A percentile compares a stretch with the other conserved stretches of the same genome.
These are phyloP conservation scores for Limanda limanda DNA, from an alignment of 2,113 vertebrate species.

Conservation along the genomic window DNA sequence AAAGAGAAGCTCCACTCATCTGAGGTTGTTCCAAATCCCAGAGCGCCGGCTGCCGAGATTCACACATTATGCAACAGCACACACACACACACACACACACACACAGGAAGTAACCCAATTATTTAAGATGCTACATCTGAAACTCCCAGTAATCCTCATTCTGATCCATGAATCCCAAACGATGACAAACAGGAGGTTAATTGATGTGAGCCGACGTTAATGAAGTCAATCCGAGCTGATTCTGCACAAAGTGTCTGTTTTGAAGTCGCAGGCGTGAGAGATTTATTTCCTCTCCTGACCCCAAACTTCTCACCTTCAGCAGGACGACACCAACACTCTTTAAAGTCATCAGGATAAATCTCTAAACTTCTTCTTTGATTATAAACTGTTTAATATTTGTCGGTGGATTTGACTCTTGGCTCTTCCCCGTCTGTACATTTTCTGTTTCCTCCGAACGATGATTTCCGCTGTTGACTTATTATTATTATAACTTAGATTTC, in stretches of 20 bases:
- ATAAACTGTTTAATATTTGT: too few relatives aligned
- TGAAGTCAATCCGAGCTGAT: slow-evolving; percentile 4
- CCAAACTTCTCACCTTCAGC: too few relatives aligned
- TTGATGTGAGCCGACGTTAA: neutral
- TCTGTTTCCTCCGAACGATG: too few relatives aligned
- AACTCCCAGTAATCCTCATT: slow-evolving; percentile 16
- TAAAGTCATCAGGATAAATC: too few relatives aligned
- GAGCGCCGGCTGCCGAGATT: neutral
- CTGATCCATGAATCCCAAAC: slow-evolving; percentile 19
- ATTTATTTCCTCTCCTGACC: too few relatives aligned
- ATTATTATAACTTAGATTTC: too few relatives aligned
- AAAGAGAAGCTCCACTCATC: slow-evolving; percentile 31
- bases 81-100: neutral
- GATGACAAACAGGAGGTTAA: neutral
- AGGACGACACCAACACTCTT: too few relatives aligned
- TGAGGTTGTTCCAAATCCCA: slow-evolving; percentile 53
- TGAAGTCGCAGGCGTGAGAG: too few relatives aligned
- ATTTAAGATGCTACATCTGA: slow-evolving; percentile 27
- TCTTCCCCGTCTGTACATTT: too few relatives aligned
- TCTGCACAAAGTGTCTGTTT: neutral
- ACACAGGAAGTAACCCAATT: slow-evolving; percentile 43
- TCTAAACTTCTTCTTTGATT: too few relatives aligned
- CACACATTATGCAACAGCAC: neutral
- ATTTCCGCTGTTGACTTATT: too few relatives aligned
- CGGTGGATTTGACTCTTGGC: too few relatives aligned